These are phyloP conservation scores for Rhagonycha lutea DNA, from an alignment of 2,888 invertebrate species.

Conservation along the genomic window DNA sequence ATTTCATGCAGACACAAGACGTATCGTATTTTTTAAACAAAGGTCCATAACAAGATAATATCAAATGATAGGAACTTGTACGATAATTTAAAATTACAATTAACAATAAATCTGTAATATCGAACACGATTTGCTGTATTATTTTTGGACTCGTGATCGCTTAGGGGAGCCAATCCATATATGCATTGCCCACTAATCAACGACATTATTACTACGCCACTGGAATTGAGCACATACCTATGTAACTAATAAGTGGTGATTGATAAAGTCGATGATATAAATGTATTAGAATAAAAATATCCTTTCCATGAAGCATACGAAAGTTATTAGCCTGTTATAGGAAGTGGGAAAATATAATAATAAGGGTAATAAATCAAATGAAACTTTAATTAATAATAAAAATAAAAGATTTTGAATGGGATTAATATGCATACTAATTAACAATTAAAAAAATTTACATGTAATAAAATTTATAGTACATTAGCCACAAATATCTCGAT, in stretches of 20 bases:
- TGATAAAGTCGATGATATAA: too few relatives aligned
- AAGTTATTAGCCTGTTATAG: not conserved
- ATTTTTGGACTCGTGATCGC: not conserved
- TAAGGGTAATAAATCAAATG: not conserved
- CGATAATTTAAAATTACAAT: not conserved
- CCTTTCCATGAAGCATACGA: not conserved
- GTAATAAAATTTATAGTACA: not conserved
- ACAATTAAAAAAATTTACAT: not conserved
- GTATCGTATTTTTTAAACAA: not conserved
- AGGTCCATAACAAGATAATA: not conserved
- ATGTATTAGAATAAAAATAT: not conserved
- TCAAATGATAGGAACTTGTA: not conserved
- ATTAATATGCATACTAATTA: not conserved
- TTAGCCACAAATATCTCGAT: conserved; percentile 1
- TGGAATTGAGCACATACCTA: not conserved
- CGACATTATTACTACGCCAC: not conserved
- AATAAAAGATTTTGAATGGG: not conserved
- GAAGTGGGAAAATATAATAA: not conserved
- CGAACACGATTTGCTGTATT: not conserved
- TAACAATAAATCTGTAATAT: not conserved
- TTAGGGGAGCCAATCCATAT: not conserved
- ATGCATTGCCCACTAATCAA: not conserved
- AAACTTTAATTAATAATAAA: not conserved
- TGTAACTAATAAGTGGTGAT: not conserved
- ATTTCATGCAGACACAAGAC: not conserved